phyloP scores from a whole-genome alignment of 2,113 vertebrate species.

The Rissa tridactyla region DNA sequence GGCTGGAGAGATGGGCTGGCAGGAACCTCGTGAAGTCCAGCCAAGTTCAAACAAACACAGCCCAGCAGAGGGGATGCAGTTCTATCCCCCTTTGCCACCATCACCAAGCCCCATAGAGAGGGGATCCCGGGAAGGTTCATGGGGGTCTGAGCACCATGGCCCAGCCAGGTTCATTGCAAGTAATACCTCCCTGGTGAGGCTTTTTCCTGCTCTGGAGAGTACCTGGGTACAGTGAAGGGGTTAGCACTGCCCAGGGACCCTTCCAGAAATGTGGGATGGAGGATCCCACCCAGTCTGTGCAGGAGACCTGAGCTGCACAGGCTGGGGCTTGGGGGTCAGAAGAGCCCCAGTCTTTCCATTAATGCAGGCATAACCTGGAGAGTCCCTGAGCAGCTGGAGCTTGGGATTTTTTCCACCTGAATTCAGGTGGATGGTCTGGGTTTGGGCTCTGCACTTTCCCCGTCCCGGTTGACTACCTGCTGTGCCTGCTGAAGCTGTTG shows the following conservation, averaged over 20 bases:
- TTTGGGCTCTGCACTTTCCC: not conserved
- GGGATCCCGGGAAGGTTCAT: not conserved
- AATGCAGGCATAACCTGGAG: not conserved
- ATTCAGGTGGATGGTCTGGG: not conserved
- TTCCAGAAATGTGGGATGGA: fast-evolving
- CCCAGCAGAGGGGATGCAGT: not conserved
- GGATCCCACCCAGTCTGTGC: not conserved
- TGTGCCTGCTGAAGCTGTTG: not conserved
- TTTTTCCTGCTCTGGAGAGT: not conserved
- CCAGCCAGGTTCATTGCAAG: not conserved
- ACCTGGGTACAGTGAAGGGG: not conserved
- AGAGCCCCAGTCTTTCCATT: not conserved
- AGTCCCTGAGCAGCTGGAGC: not conserved
- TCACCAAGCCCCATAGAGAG: not conserved
- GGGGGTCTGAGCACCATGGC: fast-evolving
- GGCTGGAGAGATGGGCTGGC: not conserved
- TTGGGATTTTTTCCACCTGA: not conserved
- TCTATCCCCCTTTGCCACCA: not conserved
- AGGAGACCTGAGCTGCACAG: not conserved
- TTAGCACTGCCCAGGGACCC: not conserved
- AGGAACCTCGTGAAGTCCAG: not conserved
- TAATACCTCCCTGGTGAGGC: not conserved
- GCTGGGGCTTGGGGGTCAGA: not conserved
- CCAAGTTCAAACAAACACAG: not conserved
- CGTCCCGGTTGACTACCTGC: not conserved